phyloP scores from a whole-genome alignment of 2,888 invertebrate species.

The Mythimna pallens region DNA sequence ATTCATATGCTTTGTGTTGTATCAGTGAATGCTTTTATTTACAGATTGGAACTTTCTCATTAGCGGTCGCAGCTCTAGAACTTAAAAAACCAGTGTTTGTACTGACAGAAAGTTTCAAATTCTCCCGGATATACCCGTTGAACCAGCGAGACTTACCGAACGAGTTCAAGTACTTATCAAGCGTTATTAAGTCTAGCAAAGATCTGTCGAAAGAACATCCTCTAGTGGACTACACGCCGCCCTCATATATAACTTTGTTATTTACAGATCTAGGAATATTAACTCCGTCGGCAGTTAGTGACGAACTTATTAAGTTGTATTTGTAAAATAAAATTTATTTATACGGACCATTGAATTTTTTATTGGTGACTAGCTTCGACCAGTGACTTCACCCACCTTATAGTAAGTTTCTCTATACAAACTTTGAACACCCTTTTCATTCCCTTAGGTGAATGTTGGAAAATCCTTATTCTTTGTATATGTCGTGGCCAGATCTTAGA shows the following conservation, averaged over 20 bases:
- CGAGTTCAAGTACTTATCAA: constrained; percentile 93
- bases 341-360: constrained; percentile 6
- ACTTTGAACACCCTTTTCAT: too few relatives aligned
- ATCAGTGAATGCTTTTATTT: constrained; percentile 22
- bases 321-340: constrained; percentile 86
- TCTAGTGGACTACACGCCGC: constrained; percentile 99
- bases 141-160: constrained; percentile 97
- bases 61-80: constrained; percentile 96
- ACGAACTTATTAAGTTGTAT: constrained; percentile 99
- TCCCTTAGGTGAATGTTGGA: too few relatives aligned
- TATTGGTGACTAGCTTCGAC: neutral
- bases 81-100: constrained; percentile 99
- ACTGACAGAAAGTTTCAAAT: constrained; percentile 99
- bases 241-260: constrained; percentile 96
- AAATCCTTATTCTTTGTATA: too few relatives aligned
- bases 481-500: too few relatives aligned
- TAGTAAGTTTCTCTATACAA: too few relatives aligned
- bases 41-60: constrained; percentile 93
- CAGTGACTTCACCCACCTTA: too few relatives aligned
- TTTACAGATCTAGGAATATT: constrained; percentile 99
- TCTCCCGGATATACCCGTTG: constrained; percentile 97
- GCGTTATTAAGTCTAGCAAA: constrained; percentile 85
- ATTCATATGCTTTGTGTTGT: constrained; percentile 3
- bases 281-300: constrained; percentile 99
- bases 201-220: constrained; percentile 94